Evolutionary conservation across 2,888 invertebrate genomes (phyloP).

Genomic region (Drosophila cognata): DNA sequence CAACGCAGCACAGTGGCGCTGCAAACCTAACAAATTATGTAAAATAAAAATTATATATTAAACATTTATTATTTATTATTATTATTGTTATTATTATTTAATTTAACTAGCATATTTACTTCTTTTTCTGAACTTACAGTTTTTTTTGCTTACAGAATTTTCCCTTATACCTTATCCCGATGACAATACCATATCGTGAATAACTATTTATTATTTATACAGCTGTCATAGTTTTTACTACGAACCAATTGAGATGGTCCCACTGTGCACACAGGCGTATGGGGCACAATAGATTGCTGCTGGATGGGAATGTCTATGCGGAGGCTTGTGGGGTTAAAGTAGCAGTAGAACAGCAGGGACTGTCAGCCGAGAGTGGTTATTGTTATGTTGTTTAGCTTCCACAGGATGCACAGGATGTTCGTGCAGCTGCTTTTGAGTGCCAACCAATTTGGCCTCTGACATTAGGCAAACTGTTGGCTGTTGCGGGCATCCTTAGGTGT

Average conservation of each 20-base stretch:
- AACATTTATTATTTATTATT: not conserved
- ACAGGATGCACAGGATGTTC: slow-evolving; percentile 72
- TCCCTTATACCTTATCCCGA: not conserved
- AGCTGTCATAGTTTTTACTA: not conserved
- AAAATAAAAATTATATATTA: not conserved
- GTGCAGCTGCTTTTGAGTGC: slow-evolving; percentile 71
- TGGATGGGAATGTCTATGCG: slow-evolving; percentile 24
- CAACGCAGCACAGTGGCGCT: slow-evolving; percentile 11
- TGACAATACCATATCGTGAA: not conserved
- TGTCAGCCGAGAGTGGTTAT: slow-evolving; percentile 53
- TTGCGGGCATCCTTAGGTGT: slow-evolving; percentile 34
- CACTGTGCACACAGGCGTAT: not conserved
- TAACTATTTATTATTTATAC: not conserved
- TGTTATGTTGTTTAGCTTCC: slow-evolving; percentile 61
- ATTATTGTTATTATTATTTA: not conserved
- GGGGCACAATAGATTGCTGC: not conserved
- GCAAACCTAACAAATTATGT: fast-evolving
- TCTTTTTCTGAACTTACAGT: not conserved
- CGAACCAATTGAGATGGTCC: not conserved
- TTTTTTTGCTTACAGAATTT: not conserved
- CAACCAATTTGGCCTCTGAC: slow-evolving; percentile 62
- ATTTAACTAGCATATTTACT: not conserved
- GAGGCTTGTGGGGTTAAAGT: slow-evolving; percentile 30
- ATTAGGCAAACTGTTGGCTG: slow-evolving; percentile 59
- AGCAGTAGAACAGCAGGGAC: slow-evolving; percentile 29